phyloP scores from a whole-genome alignment of 2,888 invertebrate genomes.

The Cheilosia pagana region DNA sequence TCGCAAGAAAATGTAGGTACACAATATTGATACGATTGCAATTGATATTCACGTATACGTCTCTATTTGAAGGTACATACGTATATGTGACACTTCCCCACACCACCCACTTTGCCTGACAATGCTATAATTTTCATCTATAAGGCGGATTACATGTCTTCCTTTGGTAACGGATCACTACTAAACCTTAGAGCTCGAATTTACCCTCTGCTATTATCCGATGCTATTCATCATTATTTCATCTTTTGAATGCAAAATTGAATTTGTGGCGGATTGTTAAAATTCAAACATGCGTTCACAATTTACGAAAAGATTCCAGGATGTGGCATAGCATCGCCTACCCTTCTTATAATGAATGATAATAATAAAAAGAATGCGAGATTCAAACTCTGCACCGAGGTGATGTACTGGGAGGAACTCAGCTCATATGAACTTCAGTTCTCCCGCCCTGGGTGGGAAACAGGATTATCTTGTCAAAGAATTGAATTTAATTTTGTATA shows the following conservation, averaged over 20 bases:
- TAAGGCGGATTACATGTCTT: neutral
- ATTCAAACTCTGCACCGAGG: neutral
- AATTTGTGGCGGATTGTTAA: constrained; percentile 73
- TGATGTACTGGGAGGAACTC: constrained; percentile 23
- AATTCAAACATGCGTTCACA: constrained; percentile 73
- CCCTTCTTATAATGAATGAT: constrained; percentile 32
- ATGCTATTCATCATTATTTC: constrained; percentile 59
- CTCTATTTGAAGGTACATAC: too few species aligned
- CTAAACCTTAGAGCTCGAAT: neutral
- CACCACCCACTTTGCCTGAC: neutral
- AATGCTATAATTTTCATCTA: neutral
- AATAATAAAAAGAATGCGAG: constrained; percentile 26
- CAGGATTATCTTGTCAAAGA: constrained; percentile 74
- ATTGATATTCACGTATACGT: too few species aligned
- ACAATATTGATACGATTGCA: too few species aligned
- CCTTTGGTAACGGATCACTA: neutral
- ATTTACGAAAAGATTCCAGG: constrained; percentile 67
- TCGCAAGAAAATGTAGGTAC: too few species aligned
- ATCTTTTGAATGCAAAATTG: constrained; percentile 64
- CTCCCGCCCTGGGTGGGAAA: constrained; percentile 38
- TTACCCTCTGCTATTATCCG: constrained; percentile 24
- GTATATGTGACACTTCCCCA: neutral
- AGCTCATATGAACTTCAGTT: constrained; percentile 26
- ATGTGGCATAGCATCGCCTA: neutral
- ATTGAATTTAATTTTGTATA: constrained; percentile 73